Percentiles rank a stretch among this genome's conserved stretches.
phyloP scores from a whole-genome alignment of 2,888 invertebrate genomes.

The Lobophora halterata region DNA sequence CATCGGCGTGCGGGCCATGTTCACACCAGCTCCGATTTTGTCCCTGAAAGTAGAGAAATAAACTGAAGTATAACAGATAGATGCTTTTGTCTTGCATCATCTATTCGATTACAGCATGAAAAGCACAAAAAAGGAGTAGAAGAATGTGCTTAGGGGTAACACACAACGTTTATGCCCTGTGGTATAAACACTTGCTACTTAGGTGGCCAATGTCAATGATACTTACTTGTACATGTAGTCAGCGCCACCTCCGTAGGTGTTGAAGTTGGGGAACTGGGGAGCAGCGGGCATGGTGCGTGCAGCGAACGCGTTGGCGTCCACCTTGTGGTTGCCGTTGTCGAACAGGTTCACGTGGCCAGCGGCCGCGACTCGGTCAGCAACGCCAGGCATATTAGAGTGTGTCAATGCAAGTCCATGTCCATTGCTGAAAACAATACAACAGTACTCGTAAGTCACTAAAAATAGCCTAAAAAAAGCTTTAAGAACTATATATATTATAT shows the following conservation, averaged over 20 bases:
- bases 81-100: no score
- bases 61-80: no score
- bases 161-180: no score
- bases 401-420: constrained; percentile 48
- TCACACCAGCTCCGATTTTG: constrained; percentile 41
- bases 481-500: no score
- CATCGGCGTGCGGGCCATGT: constrained; percentile 38
- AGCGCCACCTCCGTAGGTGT: constrained; percentile 49
- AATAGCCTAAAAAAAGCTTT: no score
- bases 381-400: constrained; percentile 37
- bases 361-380: constrained; percentile 41
- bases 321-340: constrained; percentile 41
- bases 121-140: no score
- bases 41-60: constrained; percentile 34
- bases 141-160: no score
- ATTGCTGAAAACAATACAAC: constrained; percentile 38
- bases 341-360: constrained; percentile 44
- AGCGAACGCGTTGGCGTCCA: constrained; percentile 51
- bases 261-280: constrained; percentile 48
- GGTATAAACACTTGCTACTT: no score
- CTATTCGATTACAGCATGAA: no score
- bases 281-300: constrained; percentile 47
- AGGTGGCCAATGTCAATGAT: background rate
- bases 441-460: no score
- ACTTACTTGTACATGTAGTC: constrained; percentile 58